These are phyloP conservation scores for Bufo bufo DNA, from an alignment of 2,113 vertebrate genomes.

Conservation along the genomic window DNA sequence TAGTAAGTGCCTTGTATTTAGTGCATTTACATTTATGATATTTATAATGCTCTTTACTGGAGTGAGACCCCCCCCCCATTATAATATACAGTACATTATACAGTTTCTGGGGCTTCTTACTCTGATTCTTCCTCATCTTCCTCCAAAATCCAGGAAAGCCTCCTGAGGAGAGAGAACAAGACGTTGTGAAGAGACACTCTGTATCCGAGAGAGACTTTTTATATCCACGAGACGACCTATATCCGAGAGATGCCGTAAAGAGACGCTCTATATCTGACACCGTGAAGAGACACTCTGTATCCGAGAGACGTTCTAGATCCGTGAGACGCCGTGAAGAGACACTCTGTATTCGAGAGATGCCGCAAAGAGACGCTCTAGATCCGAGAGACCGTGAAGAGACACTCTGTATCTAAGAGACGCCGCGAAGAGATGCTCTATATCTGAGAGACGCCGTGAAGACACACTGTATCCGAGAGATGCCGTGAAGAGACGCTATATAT, in stretches of 20 bases:
- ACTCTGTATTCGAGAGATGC: neutral
- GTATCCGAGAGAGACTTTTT: neutral
- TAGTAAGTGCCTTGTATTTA: no score
- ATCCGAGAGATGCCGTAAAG: no score
- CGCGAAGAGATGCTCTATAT: neutral
- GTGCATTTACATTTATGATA: no score
- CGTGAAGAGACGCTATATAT: neutral
- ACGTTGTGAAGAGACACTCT: neutral
- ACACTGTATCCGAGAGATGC: neutral
- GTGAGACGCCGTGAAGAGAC: neutral
- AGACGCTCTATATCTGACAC: neutral
- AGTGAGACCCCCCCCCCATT: no score
- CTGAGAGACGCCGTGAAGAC: neutral
- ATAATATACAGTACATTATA: neutral
- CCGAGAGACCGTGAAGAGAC: neutral
- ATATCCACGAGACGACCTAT: neutral
- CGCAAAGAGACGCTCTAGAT: neutral
- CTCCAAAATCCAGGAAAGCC: slow-evolving; percentile 51
- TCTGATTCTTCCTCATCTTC: slow-evolving; percentile 56
- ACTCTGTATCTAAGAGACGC: neutral
- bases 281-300: neutral
- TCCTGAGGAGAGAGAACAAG: slow-evolving; percentile 9
- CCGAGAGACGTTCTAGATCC: neutral
- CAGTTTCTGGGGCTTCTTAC: neutral
- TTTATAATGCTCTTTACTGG: no score